phyloP scores from a whole-genome alignment of 2,888 invertebrate species.

The Chirona hameri region DNA sequence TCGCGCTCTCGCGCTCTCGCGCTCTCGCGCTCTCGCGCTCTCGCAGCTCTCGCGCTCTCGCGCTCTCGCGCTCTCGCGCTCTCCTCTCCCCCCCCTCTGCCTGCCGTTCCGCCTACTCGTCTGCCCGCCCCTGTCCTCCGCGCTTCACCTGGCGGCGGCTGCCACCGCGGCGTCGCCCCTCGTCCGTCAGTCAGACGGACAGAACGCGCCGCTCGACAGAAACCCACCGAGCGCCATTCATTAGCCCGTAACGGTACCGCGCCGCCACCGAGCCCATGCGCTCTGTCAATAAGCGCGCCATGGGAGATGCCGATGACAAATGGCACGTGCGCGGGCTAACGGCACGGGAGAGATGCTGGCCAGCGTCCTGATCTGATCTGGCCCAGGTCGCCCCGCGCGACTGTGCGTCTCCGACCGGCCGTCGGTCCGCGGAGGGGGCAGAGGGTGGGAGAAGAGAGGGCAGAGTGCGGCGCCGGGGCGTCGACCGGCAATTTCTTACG shows the following conservation, averaged over 20 bases:
- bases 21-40: too few species aligned
- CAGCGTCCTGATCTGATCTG: background rate
- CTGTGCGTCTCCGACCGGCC: too few species aligned
- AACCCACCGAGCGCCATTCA: background rate
- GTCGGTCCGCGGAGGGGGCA: too few species aligned
- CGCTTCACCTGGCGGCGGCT: background rate
- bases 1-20: background rate
- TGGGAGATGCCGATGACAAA: slow-evolving; percentile 5
- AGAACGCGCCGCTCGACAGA: background rate
- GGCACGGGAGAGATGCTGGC: background rate
- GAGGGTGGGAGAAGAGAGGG: too few species aligned
- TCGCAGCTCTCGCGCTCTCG: too few species aligned
- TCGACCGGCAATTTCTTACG: too few species aligned
- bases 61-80: too few species aligned
- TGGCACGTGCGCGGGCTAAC: background rate
- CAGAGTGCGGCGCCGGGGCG: too few species aligned
- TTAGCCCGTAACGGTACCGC: slow-evolving; percentile 13
- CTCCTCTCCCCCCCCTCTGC: background rate
- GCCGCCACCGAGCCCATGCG: background rate
- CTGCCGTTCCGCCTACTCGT: background rate
- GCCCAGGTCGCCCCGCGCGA: too few species aligned
- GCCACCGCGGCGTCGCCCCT: background rate
- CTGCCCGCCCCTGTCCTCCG: background rate
- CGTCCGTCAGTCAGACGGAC: background rate
- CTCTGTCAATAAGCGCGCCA: slow-evolving; percentile 26